Conservation (phyloP, 2,113 vertebrate species). For the Cavia porcellus region DNA sequence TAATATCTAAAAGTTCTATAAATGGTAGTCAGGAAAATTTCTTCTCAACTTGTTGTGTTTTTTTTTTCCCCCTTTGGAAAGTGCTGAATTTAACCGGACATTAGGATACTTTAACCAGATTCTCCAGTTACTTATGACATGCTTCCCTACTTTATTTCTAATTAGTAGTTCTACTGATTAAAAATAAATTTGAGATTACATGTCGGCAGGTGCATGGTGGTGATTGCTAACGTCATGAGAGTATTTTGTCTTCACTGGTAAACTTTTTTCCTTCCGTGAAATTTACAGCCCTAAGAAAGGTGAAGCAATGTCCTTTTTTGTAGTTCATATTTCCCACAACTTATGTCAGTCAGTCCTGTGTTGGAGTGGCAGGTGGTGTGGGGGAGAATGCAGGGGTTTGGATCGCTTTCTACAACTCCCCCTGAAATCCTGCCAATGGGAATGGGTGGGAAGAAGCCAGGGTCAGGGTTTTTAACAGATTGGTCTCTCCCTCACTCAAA, state of each 20-base stretch:
- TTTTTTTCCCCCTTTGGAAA: background rate
- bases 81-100: background rate
- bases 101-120: background rate
- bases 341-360: rapidly evolving
- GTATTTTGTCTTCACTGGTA: background rate
- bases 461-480: too few relatives aligned
- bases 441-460: too few relatives aligned
- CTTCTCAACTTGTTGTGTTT: background rate
- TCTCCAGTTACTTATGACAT: background rate
- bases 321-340: background rate
- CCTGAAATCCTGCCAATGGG: too few relatives aligned
- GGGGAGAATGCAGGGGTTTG: too few relatives aligned
- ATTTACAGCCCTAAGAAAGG: too few relatives aligned
- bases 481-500: background rate
- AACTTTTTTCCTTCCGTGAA: background rate
- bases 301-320: too few relatives aligned
- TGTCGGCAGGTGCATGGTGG: background rate
- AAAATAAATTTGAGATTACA: too few relatives aligned
- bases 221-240: background rate
- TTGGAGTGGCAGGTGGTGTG: rapidly evolving
- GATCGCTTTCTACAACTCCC: too few relatives aligned
- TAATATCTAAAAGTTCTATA: too few relatives aligned
- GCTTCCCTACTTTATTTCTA: background rate
- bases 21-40: background rate
- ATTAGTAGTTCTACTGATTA: background rate